Evolutionary conservation across 1,140 invertebrate species (phyloP).

Genomic region (Idris sp.): DNA sequence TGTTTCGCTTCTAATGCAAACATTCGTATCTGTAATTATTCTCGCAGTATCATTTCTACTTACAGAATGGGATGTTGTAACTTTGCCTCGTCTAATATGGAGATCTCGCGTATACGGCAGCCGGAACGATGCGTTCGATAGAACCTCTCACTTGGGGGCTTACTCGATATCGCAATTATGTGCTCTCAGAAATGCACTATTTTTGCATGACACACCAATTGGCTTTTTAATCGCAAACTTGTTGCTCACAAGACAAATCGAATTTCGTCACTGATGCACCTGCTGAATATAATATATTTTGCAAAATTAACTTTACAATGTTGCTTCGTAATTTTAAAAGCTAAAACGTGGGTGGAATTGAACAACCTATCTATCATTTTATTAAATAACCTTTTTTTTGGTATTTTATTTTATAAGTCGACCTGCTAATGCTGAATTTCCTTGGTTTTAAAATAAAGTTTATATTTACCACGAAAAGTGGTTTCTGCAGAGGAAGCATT

Average conservation of each 20-base stretch:
- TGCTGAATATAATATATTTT: too few species aligned
- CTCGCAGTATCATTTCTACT: constrained; percentile 5
- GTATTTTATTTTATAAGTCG: constrained; percentile 9
- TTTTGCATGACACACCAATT: constrained; percentile 22
- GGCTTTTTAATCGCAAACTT: constrained; percentile 10
- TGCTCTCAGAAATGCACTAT: constrained; percentile 5
- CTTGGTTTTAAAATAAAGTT: constrained; percentile 1
- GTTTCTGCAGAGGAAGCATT: neutral
- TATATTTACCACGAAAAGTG: constrained; percentile 14
- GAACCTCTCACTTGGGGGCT: constrained; percentile 39
- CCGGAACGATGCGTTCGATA: constrained; percentile 50
- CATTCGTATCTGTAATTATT: constrained; percentile 19
- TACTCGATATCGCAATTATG: constrained; percentile 28
- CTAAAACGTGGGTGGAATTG: too few species aligned
- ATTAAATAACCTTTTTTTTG: neutral
- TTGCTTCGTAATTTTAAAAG: too few species aligned
- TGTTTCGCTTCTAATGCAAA: neutral
- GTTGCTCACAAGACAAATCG: neutral
- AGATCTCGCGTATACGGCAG: constrained; percentile 37
- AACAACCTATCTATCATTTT: too few species aligned
- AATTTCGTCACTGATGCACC: constrained; percentile 27
- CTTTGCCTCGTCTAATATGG: constrained; percentile 27
- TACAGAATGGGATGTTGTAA: constrained; percentile 26
- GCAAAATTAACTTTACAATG: too few species aligned
- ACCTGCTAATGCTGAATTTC: too few species aligned